A percentile compares a stretch with the other conserved stretches of the same genome.
These are phyloP conservation scores for Nipponia nippon DNA, from an alignment of 2,113 vertebrate genomes.

Conservation along the genomic window DNA sequence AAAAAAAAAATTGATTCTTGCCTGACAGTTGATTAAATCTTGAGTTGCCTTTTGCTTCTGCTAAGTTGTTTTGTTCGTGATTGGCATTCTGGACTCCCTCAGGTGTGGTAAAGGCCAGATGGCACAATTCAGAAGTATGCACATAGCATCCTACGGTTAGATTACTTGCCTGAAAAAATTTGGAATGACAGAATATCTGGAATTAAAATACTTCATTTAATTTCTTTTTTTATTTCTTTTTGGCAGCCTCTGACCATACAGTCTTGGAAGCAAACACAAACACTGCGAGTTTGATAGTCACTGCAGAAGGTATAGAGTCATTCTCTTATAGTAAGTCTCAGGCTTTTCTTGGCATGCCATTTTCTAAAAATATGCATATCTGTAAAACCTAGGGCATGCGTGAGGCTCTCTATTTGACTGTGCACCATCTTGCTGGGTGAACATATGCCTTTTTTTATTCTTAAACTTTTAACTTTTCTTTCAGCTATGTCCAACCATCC, in stretches of 20 bases:
- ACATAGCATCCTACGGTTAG: not conserved
- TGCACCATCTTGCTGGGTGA: not conserved
- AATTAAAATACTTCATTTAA: not conserved
- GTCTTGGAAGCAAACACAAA: not conserved
- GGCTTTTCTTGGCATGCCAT: not conserved
- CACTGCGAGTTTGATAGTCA: not conserved
- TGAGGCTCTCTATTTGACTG: not conserved
- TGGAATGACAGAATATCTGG: not conserved
- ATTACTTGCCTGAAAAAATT: not conserved
- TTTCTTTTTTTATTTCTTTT: not conserved
- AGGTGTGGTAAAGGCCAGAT: slow-evolving; percentile 48
- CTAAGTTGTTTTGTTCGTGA: not conserved
- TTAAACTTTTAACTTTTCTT: not conserved
- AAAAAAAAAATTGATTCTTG: not conserved
- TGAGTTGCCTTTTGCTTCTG: slow-evolving; percentile 20
- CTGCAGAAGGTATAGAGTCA: slow-evolving; percentile 56
- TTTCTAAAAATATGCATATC: not conserved
- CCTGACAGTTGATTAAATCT: not conserved
- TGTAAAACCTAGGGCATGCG: not conserved
- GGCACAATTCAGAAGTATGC: not conserved
- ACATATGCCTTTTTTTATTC: not conserved
- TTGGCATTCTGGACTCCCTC: slow-evolving; percentile 4
- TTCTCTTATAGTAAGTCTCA: not conserved
- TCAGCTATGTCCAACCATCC: slow-evolving; percentile 34
- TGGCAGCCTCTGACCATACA: slow-evolving; percentile 22